Evolutionary conservation across 2,888 invertebrate genomes (phyloP).

Genomic region (Chironomus tentans): DNA sequence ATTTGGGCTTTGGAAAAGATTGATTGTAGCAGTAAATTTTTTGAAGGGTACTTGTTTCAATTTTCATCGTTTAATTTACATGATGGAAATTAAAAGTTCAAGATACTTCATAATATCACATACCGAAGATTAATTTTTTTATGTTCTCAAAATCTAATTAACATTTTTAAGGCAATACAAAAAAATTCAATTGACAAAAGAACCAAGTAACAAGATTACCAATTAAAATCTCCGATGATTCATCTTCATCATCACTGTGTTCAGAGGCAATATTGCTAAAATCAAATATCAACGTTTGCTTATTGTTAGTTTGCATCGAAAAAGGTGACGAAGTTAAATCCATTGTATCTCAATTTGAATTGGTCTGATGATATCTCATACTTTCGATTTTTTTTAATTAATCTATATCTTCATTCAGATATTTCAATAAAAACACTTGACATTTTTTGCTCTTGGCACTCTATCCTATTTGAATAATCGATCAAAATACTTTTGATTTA

Average conservation of each 20-base stretch:
- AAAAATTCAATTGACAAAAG: neutral
- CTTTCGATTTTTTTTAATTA: neutral
- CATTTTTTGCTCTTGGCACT: neutral
- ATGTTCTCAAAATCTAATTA: no score
- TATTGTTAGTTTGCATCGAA: neutral
- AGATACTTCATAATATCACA: no score
- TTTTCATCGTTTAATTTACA: no score
- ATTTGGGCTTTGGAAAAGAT: no score
- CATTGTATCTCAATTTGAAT: neutral
- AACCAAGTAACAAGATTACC: neutral
- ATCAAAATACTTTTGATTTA: neutral
- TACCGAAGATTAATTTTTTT: no score
- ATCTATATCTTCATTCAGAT: neutral
- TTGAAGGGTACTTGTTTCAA: no score
- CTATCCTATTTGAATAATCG: neutral
- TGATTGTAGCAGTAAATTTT: no score
- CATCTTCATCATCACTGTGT: neutral
- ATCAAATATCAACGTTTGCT: neutral
- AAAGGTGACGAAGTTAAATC: neutral
- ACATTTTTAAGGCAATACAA: no score
- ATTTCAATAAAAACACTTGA: neutral
- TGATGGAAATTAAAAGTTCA: no score
- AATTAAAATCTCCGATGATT: neutral
- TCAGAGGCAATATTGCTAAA: neutral
- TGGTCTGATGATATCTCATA: neutral